Evolutionary conservation across 2,888 invertebrate genomes (phyloP).

Genomic region (Euclidia mi): DNA sequence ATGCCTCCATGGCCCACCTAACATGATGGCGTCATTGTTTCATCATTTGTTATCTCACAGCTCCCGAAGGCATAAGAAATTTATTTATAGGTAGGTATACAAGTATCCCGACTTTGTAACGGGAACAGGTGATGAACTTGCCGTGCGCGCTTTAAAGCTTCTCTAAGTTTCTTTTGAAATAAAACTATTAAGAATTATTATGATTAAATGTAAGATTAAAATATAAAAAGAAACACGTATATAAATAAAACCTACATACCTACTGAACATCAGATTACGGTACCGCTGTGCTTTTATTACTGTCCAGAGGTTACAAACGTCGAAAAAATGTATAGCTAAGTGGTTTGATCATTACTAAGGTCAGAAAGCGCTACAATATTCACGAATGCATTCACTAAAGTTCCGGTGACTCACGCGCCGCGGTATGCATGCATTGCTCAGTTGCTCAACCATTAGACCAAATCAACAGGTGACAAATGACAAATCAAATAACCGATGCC

Average conservation of each 20-base stretch:
- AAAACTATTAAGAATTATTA: too few species aligned
- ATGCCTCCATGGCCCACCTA: slow-evolving; percentile 67
- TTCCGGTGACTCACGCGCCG: slow-evolving; percentile 74
- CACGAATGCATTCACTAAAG: slow-evolving; percentile 58
- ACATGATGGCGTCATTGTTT: slow-evolving; percentile 77
- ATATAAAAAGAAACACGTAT: too few species aligned
- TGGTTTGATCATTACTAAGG: slow-evolving; percentile 43
- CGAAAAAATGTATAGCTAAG: slow-evolving; percentile 38
- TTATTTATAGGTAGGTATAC: slow-evolving; percentile 26
- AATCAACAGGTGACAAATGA: slow-evolving; percentile 55
- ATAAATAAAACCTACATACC: not conserved
- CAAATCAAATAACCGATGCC: slow-evolving; percentile 36
- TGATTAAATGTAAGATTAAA: too few species aligned
- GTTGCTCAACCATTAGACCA: slow-evolving; percentile 48
- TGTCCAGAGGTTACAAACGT: slow-evolving; percentile 16
- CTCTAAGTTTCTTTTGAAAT: slow-evolving; percentile 9
- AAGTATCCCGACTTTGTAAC: slow-evolving; percentile 19
- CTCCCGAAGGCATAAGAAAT: slow-evolving; percentile 68
- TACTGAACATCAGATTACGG: too few species aligned
- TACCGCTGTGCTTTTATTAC: slow-evolving; percentile 21
- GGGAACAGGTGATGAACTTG: slow-evolving; percentile 44
- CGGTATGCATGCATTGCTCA: slow-evolving; percentile 58
- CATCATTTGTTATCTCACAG: slow-evolving; percentile 76
- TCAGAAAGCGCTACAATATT: slow-evolving; percentile 47
- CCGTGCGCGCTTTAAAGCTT: slow-evolving; percentile 9